Evolutionary conservation across 53 echinoderm and acorn worm species (phyloP).

Genomic region (Apostichopus leukothele): DNA sequence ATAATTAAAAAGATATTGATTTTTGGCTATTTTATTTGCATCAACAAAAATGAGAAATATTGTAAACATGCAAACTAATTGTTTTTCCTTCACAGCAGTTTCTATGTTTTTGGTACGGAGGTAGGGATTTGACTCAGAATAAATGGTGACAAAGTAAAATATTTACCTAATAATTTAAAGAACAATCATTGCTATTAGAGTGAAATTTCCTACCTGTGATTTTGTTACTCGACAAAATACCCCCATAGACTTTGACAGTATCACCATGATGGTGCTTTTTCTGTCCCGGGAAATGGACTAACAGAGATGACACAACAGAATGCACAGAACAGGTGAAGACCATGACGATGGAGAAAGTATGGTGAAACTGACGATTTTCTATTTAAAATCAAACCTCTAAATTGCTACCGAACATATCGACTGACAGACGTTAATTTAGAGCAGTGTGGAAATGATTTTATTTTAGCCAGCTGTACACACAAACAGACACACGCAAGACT

Average conservation of each 20-base stretch:
- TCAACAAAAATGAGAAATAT: too few relatives aligned
- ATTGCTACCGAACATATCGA: neutral
- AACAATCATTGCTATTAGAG: too few relatives aligned
- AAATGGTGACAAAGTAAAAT: too few relatives aligned
- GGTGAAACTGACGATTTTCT: neutral
- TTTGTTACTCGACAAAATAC: neutral
- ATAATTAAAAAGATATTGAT: too few relatives aligned
- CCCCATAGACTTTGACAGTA: neutral
- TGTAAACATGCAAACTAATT: too few relatives aligned
- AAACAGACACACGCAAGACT: neutral
- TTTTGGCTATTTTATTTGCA: too few relatives aligned
- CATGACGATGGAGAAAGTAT: neutral
- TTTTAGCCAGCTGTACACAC: neutral
- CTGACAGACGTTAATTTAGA: neutral
- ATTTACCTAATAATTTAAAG: too few relatives aligned
- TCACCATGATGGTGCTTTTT: neutral
- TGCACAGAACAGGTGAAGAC: neutral
- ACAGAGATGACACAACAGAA: neutral
- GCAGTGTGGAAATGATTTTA: too few relatives aligned
- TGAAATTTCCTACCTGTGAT: neutral
- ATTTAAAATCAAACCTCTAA: neutral
- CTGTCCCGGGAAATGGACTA: neutral
- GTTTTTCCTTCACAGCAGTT: too few relatives aligned
- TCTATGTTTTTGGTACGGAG: too few relatives aligned
- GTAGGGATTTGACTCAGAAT: too few relatives aligned